Percentiles rank a stretch among this genome's conserved stretches.
Evolutionary conservation across 2,888 invertebrate species (phyloP).

Genomic region (Pollenia amentaria): DNA sequence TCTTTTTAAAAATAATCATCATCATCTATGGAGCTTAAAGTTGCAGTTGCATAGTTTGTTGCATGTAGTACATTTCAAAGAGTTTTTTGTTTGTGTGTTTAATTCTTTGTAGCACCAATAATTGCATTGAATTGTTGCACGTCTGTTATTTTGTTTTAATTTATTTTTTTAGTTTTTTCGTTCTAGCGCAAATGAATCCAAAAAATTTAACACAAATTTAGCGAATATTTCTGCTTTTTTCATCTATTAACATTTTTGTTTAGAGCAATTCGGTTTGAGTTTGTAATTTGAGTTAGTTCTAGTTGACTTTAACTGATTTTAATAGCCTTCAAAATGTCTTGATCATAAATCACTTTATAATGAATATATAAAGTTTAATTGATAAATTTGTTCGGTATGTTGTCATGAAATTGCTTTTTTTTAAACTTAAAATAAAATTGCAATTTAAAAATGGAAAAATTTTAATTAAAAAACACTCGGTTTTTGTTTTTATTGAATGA

Average conservation of each 20-base stretch:
- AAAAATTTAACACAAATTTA: conserved; percentile 64
- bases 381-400: conserved; percentile 73
- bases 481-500: background rate
- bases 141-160: conserved; percentile 50
- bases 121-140: conserved; percentile 77
- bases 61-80: conserved; percentile 51
- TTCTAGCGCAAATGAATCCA: conserved; percentile 51
- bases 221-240: conserved; percentile 45
- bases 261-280: conserved; percentile 27
- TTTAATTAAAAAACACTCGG: conserved; percentile 52
- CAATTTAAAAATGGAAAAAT: conserved; percentile 41
- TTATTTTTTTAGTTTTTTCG: conserved; percentile 27
- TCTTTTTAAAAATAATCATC: conserved; percentile 27
- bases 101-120: conserved; percentile 70
- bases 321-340: conserved; percentile 73
- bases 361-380: conserved; percentile 65
- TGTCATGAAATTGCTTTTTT: conserved; percentile 67
- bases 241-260: conserved; percentile 63
- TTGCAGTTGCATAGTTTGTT: conserved; percentile 33
- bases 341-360: conserved; percentile 71
- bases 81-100: conserved; percentile 17
- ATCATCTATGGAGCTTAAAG: conserved; percentile 37
- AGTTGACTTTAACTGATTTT: conserved; percentile 68
- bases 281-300: conserved; percentile 47
- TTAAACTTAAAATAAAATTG: conserved; percentile 57